Evolutionary conservation across 2,888 invertebrate genomes (phyloP).

Genomic region (Parnassius mnemosyne): DNA sequence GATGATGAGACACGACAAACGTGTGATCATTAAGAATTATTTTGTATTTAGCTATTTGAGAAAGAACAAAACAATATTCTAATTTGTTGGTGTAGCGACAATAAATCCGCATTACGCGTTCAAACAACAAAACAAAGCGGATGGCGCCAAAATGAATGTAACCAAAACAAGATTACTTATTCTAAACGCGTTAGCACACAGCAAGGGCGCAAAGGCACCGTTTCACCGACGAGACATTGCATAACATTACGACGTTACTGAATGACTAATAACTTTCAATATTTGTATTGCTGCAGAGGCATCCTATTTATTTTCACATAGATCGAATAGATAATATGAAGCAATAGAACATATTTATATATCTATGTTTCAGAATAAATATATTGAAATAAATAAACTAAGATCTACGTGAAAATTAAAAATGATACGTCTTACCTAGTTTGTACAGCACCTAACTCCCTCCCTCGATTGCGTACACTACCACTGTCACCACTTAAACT

Average conservation of each 20-base stretch:
- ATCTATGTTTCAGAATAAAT: too few species aligned
- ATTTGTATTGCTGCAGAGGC: conserved; percentile 53
- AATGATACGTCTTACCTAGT: too few species aligned
- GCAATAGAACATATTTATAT: too few species aligned
- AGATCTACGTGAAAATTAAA: too few species aligned
- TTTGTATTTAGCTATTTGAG: too few species aligned
- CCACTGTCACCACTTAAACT: too few species aligned
- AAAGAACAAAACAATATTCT: background rate
- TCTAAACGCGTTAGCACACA: conserved; percentile 20
- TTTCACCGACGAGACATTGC: conserved; percentile 21
- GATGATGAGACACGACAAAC: too few species aligned
- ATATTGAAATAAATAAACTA: too few species aligned
- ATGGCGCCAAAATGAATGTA: conserved; percentile 12
- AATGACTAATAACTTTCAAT: conserved; percentile 55
- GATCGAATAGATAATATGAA: too few species aligned
- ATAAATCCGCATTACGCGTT: background rate
- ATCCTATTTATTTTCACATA: conserved; percentile 39
- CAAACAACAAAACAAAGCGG: conserved; percentile 13
- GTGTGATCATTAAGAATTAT: too few species aligned
- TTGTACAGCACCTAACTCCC: too few species aligned
- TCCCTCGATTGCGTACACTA: too few species aligned
- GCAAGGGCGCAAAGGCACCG: conserved; percentile 27
- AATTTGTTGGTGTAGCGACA: background rate
- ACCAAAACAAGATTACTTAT: conserved; percentile 23
- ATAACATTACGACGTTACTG: conserved; percentile 32